A percentile compares a stretch with the other conserved stretches of the same genome.
Conservation (phyloP, 2,888 invertebrate genomes). For the Dione juno region DNA sequence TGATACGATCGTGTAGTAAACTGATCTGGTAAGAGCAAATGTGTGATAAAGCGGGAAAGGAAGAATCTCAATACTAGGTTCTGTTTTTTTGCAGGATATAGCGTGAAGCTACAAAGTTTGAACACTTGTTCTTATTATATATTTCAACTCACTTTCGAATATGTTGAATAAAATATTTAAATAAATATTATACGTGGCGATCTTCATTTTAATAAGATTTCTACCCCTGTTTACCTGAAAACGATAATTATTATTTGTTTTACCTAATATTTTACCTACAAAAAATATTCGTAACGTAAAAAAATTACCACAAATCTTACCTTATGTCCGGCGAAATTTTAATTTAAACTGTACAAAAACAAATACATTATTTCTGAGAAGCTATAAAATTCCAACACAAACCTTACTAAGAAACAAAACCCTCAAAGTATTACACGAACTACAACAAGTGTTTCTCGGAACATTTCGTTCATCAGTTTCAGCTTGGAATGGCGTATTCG, state of each 20-base stretch:
- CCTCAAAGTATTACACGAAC: slow-evolving; percentile 12
- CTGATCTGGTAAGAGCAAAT: no score
- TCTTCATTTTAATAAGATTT: background rate
- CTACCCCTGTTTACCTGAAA: no score
- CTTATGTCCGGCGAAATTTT: background rate
- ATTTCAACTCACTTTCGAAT: slow-evolving; percentile 1
- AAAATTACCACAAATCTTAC: no score
- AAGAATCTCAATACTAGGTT: no score
- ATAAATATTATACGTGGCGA: background rate
- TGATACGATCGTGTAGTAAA: background rate
- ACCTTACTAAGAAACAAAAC: slow-evolving; percentile 3
- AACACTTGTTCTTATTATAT: no score
- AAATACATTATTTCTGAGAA: background rate
- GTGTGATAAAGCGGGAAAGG: no score
- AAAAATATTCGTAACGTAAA: no score
- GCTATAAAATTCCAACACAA: background rate
- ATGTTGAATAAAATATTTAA: slow-evolving; percentile 1
- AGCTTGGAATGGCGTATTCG: slow-evolving; percentile 26
- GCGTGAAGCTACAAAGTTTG: no score
- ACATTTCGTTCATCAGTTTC: slow-evolving; percentile 29
- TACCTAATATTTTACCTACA: no score
- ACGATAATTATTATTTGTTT: no score
- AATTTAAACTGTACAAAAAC: background rate
- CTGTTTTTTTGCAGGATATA: no score
- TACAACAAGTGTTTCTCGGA: slow-evolving; percentile 24